Percentiles rank a stretch among this genome's conserved stretches.
phyloP scores from a whole-genome alignment of 2,113 vertebrate genomes.

The Cebidichthys violaceus region DNA sequence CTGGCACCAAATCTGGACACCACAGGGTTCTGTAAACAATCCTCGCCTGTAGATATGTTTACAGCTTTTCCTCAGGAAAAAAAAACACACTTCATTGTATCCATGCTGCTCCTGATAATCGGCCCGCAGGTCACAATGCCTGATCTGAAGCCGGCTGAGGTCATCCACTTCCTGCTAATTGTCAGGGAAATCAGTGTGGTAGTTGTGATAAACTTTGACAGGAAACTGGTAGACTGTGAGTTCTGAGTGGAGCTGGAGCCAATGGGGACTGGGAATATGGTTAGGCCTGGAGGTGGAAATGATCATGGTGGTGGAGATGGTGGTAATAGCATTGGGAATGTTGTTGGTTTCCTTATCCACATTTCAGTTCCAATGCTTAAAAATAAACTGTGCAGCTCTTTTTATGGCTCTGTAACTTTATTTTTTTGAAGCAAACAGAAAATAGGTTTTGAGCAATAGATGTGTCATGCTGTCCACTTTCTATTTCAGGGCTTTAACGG shows the following conservation, averaged over 20 bases:
- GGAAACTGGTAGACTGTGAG: constrained; percentile 54
- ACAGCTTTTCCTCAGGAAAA: constrained; percentile 2
- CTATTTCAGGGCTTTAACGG: constrained; percentile 53
- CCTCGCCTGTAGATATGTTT: constrained; percentile 59
- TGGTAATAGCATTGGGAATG: constrained; percentile 10
- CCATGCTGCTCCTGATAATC: constrained; percentile 47
- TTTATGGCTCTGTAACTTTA: constrained; percentile 5
- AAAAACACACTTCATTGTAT: constrained; percentile 49
- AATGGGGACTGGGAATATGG: constrained; percentile 17
- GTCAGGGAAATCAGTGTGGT: constrained; percentile 56
- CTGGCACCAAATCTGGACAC: constrained; percentile 50
- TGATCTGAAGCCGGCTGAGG: constrained; percentile 52
- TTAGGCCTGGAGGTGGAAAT: neutral
- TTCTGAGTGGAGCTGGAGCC: constrained; percentile 35
- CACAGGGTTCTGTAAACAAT: constrained; percentile 54
- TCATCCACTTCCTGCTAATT: constrained; percentile 70
- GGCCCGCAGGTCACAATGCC: constrained; percentile 29
- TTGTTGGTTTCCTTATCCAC: constrained; percentile 17
- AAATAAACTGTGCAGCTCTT: constrained; percentile 41
- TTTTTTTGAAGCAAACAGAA: constrained; percentile 28
- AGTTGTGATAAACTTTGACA: constrained; percentile 56
- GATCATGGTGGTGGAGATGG: constrained; percentile 12
- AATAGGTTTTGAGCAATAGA: constrained; percentile 35
- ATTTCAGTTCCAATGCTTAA: constrained; percentile 22
- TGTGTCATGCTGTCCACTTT: constrained; percentile 51